Evolutionary conservation across 2,113 vertebrate genomes (phyloP).

Genomic region (Panthera tigris): DNA sequence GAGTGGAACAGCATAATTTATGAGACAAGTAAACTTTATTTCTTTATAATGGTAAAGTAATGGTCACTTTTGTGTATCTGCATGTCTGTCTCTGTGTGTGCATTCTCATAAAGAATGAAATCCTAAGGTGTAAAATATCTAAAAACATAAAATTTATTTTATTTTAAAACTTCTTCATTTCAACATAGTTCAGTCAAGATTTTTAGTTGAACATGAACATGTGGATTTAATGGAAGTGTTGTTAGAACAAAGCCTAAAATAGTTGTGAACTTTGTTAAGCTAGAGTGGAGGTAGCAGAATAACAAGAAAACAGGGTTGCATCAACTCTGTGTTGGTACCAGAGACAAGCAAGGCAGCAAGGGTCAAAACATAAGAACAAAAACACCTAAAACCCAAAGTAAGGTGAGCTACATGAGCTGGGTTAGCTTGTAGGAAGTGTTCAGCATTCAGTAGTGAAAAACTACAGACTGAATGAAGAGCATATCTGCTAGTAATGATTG

Average conservation of each 20-base stretch:
- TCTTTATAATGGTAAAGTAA: slow-evolving; percentile 11
- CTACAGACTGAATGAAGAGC: not conserved
- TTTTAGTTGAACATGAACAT: slow-evolving; percentile 15
- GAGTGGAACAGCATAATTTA: not conserved
- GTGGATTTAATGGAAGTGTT: not conserved
- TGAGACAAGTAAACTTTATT: slow-evolving; percentile 58
- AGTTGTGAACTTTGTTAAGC: not conserved
- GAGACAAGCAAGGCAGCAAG: not conserved
- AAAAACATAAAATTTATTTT: not conserved
- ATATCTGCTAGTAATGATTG: not conserved
- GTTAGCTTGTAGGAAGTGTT: not conserved
- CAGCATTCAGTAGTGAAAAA: not conserved
- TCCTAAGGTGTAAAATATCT: slow-evolving; percentile 5
- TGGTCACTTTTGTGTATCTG: not conserved
- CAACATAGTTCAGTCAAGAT: not conserved
- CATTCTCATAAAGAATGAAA: slow-evolving; percentile 31
- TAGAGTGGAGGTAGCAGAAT: not conserved
- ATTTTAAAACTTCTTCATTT: slow-evolving; percentile 35
- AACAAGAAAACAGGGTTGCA: not conserved
- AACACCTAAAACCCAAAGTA: not conserved
- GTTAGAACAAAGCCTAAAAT: not conserved
- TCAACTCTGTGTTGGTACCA: not conserved
- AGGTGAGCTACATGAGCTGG: not conserved
- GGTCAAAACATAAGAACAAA: not conserved
- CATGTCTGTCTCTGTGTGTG: not conserved